A percentile compares a stretch with the other conserved stretches of the same genome.
These are phyloP conservation scores for Pseudopleuronectes americanus DNA, from an alignment of 2,797 vertebrate species.

Conservation along the genomic window DNA sequence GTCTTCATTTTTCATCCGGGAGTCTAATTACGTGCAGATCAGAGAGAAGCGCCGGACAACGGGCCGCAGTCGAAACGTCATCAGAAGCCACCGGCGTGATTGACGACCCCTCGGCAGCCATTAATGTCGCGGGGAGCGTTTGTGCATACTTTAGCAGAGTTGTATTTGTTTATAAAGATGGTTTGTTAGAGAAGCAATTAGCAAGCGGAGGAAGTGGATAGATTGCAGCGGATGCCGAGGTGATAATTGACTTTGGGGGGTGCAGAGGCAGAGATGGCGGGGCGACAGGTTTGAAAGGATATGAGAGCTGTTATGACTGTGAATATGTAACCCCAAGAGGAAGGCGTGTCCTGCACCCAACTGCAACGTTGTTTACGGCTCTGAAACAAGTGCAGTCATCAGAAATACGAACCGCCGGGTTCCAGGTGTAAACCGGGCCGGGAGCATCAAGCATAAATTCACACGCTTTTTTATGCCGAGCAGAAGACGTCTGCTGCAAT, in stretches of 20 bases:
- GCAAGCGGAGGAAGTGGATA: conserved; percentile 58
- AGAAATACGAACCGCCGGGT: conserved; percentile 40
- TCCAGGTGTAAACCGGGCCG: conserved; percentile 34
- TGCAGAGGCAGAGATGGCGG: conserved; percentile 27
- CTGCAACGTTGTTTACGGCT: conserved; percentile 39
- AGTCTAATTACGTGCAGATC: conserved; percentile 65
- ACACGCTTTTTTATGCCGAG: conserved; percentile 55
- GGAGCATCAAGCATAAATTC: conserved; percentile 49
- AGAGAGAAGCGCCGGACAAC: conserved; percentile 61
- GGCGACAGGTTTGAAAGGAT: conserved; percentile 81
- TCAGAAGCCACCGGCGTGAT: conserved; percentile 64
- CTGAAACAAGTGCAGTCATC: conserved; percentile 45
- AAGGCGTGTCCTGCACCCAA: too few species aligned
- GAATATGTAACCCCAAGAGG: conserved; percentile 86
- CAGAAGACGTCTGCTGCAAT: conserved; percentile 51
- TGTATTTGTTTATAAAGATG: conserved; percentile 65
- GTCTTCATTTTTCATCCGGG: conserved; percentile 64
- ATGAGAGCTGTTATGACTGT: conserved; percentile 89
- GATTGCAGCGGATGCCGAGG: conserved; percentile 66
- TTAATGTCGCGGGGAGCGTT: conserved; percentile 55
- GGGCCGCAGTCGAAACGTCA: conserved; percentile 56
- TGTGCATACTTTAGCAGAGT: conserved; percentile 41
- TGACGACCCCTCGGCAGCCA: conserved; percentile 62
- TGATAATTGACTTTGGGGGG: conserved; percentile 74
- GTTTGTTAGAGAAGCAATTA: conserved; percentile 69